phyloP scores from a whole-genome alignment of 2,797 vertebrate genomes.

The Sebastes nivosus region DNA sequence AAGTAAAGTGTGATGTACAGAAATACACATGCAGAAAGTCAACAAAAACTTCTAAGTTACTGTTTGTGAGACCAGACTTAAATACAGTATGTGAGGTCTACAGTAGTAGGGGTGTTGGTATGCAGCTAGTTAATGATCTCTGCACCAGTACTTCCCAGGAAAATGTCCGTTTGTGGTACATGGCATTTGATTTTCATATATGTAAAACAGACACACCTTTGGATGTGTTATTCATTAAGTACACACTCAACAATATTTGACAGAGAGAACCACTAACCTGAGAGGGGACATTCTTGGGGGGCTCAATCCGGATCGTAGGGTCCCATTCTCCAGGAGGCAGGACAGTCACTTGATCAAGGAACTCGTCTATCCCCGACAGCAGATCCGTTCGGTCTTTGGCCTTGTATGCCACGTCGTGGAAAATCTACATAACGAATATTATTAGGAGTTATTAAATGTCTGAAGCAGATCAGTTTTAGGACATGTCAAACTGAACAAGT shows the following conservation, averaged over 20 bases:
- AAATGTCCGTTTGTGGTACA: neutral
- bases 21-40: neutral
- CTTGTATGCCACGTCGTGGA: constrained; percentile 97
- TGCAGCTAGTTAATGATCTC: neutral
- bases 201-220: neutral
- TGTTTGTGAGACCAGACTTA: neutral
- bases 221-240: neutral
- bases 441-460: neutral
- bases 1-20: neutral
- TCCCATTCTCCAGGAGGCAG: constrained; percentile 97
- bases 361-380: constrained; percentile 95
- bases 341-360: constrained; percentile 96
- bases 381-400: constrained; percentile 96
- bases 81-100: neutral
- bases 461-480: neutral
- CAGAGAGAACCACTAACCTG: constrained; percentile 82
- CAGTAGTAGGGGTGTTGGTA: neutral
- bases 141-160: neutral
- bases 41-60: neutral
- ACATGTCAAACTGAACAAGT: neutral
- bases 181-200: neutral
- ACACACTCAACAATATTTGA: neutral
- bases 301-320: constrained; percentile 95
- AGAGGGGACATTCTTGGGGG: constrained; percentile 95
- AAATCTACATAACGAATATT: constrained; percentile 82